Base-by-base conservation (phyloP, 2,888 invertebrate genomes). In the Adelognathus sp. region DNA sequence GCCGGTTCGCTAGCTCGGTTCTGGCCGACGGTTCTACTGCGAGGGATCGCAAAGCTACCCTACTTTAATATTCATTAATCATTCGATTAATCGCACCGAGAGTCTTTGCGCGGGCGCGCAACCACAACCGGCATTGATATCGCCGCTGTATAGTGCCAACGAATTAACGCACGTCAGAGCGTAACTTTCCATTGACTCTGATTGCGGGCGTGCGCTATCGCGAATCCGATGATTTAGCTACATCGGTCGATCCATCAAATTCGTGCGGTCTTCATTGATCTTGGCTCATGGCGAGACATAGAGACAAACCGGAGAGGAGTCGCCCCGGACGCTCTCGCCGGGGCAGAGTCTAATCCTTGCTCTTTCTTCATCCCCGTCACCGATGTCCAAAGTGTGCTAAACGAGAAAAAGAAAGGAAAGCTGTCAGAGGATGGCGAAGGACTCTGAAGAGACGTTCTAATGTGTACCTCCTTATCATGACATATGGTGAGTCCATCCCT, bases 191-290 rank as follows among this genome's bases (percentile, higher is more conserved):
- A 61, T 60, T 66, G 63, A 54, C 58, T 69, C 71, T 69, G 64
- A 80, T 80, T 60, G 56, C 69, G 44, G 58, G 56, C 52, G 71
- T 36, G 76, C 52, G 71, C 54, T n/a, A n/a, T n/a, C n/a, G 72
- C 60, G 80, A 82, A 83, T 82, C 70, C 81, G 78, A 84, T 81
- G 82, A 84, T 83, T 84, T 82, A 82, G 72, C 39, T 72, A 63
- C 74, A 78, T 52, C 60, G 58, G 63, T 63, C 71, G 82, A 82
- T 85, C 79, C 69, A 81, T 83, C 85, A 77, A 78, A 77, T 81
- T 81, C 36, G 36, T 41, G 82, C 82, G 85, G 84, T 80, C 60
- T 44, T 81, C 80, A 84, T 84, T 85, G 83, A 84, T 85, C 81
- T 79, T 1, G 18, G 80, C 24, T 18, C 76, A 71, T 56, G 33